phyloP scores from a whole-genome alignment of 2,888 invertebrate genomes.

The Dicycla oo region DNA sequence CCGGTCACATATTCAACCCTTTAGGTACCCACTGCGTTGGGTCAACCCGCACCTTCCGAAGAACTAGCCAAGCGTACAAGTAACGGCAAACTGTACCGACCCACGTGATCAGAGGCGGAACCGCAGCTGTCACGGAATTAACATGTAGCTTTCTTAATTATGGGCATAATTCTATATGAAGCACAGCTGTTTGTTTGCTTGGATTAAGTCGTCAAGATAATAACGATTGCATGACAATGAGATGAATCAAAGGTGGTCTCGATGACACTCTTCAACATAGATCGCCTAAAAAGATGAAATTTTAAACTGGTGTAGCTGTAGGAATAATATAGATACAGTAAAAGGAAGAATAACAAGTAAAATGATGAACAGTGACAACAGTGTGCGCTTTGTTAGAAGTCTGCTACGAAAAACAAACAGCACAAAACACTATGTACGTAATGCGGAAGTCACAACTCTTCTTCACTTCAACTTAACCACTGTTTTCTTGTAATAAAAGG shows the following conservation, averaged over 20 bases:
- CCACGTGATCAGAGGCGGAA: slow-evolving; percentile 58
- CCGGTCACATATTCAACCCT: slow-evolving; percentile 40
- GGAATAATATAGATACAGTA: too few species aligned
- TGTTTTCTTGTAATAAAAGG: slow-evolving; percentile 62
- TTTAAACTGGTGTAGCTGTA: not conserved
- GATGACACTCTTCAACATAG: not conserved
- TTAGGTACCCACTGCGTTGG: slow-evolving; percentile 10
- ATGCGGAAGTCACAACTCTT: slow-evolving; percentile 66
- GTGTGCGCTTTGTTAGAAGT: slow-evolving; percentile 54
- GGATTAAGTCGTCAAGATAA: not conserved
- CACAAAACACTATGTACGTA: slow-evolving; percentile 50
- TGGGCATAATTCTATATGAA: slow-evolving; percentile 33
- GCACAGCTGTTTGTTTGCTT: slow-evolving; percentile 31
- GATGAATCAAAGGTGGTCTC: not conserved
- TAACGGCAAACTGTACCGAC: slow-evolving; percentile 69
- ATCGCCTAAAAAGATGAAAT: not conserved
- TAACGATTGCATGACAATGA: not conserved
- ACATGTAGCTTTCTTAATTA: slow-evolving; percentile 46
- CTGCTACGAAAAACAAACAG: slow-evolving; percentile 27
- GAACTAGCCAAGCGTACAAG: slow-evolving; percentile 66
- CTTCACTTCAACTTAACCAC: slow-evolving; percentile 59
- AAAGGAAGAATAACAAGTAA: not conserved
- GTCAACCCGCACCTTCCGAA: slow-evolving; percentile 67
- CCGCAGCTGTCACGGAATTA: slow-evolving; percentile 54
- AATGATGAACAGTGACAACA: slow-evolving; percentile 8